phyloP scores from a whole-genome alignment of 1,140 invertebrate genomes.

The Penaeus indicus region DNA sequence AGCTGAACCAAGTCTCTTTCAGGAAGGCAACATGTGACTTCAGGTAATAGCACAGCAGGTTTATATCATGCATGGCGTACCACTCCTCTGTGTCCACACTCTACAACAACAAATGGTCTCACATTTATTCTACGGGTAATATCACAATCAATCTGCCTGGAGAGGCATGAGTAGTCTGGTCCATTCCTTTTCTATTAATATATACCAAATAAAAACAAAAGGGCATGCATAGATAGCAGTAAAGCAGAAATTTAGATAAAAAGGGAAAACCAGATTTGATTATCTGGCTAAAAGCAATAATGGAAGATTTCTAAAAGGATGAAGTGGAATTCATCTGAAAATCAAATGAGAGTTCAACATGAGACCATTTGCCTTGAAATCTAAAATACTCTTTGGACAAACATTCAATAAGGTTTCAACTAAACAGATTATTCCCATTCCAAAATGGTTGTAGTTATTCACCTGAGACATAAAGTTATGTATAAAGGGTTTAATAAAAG shows the following conservation, averaged over 20 bases:
- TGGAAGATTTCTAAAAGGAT: too few relatives aligned
- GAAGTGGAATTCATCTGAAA: too few relatives aligned
- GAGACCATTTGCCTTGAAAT: constrained; percentile 28
- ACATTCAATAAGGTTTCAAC: not conserved
- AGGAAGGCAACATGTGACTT: constrained; percentile 90
- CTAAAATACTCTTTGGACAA: not conserved
- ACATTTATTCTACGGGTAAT: constrained; percentile 37
- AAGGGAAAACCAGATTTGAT: not conserved
- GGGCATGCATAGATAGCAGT: not conserved
- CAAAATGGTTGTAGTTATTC: too few relatives aligned
- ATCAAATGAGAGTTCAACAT: not conserved
- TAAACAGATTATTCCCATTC: too few relatives aligned
- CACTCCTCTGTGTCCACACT: constrained; percentile 93
- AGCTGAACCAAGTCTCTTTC: constrained; percentile 90
- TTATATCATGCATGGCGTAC: constrained; percentile 91
- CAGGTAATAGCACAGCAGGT: constrained; percentile 88
- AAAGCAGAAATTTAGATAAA: not conserved
- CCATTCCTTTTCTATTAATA: not conserved
- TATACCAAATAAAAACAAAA: not conserved
- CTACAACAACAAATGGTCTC: constrained; percentile 72
- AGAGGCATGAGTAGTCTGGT: not conserved
- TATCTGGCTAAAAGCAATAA: too few relatives aligned
- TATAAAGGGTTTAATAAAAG: too few relatives aligned
- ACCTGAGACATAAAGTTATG: too few relatives aligned
- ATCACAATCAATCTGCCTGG: not conserved